Percentiles rank a stretch among this genome's conserved stretches.
These are phyloP conservation scores for Syngnathus typhle DNA, from an alignment of 2,113 vertebrate genomes.

Conservation along the genomic window DNA sequence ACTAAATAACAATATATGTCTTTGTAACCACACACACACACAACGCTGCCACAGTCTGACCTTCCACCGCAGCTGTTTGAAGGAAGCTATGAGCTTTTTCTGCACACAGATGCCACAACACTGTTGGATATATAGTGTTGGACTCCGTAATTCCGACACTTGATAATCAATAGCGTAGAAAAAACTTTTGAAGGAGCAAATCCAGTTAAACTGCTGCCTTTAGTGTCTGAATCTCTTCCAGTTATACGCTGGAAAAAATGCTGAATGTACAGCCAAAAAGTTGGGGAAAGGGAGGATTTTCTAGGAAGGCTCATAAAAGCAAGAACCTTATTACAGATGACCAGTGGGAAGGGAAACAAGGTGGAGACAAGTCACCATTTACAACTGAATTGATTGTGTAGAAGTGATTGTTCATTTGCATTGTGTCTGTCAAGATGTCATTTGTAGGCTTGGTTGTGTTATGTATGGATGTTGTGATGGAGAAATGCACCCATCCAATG, in stretches of 20 bases:
- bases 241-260: conserved; percentile 57
- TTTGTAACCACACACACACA: conserved; percentile 2
- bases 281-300: conserved; percentile 49
- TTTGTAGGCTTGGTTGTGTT: background rate
- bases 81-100: conserved; percentile 38
- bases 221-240: conserved; percentile 53
- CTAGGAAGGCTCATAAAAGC: conserved; percentile 39
- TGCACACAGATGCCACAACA: conserved; percentile 44
- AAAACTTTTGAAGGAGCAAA: conserved; percentile 17
- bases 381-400: background rate
- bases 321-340: conserved; percentile 12
- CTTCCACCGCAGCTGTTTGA: conserved; percentile 53
- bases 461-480: background rate
- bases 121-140: conserved; percentile 37
- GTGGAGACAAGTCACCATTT: background rate
- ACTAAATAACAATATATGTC: background rate
- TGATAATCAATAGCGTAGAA: too few relatives aligned
- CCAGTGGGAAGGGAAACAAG: conserved; percentile 3
- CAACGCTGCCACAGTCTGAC: conserved; percentile 37
- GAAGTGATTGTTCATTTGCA: too few relatives aligned
- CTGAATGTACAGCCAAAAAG: conserved; percentile 53
- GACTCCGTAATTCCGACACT: conserved; percentile 35
- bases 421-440: background rate
- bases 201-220: conserved; percentile 43
- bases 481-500: background rate